A percentile compares a stretch with the other conserved stretches of the same genome.
These are phyloP conservation scores for Gavialis gangeticus DNA, from an alignment of 2,113 vertebrate species.

Conservation along the genomic window DNA sequence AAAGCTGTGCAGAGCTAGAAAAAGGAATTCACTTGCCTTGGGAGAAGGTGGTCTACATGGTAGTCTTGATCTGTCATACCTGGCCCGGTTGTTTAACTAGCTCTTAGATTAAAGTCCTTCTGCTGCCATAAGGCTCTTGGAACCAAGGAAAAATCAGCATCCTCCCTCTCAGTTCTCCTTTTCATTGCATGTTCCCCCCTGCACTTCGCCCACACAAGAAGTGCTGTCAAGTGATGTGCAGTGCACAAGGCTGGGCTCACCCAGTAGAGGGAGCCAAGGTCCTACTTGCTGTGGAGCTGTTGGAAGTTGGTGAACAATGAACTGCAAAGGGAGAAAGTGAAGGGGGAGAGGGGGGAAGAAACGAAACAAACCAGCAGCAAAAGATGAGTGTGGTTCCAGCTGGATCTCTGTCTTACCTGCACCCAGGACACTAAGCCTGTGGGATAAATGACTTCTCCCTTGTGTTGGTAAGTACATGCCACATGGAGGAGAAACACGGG, in stretches of 20 bases:
- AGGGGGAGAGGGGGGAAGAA: not conserved
- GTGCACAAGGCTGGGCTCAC: not conserved
- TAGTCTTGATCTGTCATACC: not conserved
- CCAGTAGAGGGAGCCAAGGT: constrained; percentile 69
- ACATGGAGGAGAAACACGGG: not conserved
- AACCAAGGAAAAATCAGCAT: not conserved
- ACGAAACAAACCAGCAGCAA: constrained; percentile 16
- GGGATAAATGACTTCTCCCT: not conserved
- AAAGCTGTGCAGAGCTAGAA: not conserved
- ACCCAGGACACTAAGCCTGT: not conserved
- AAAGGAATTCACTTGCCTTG: not conserved
- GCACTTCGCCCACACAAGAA: not conserved
- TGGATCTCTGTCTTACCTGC: not conserved
- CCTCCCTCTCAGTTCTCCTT: not conserved
- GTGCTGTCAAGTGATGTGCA: not conserved
- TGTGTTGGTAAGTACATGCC: not conserved
- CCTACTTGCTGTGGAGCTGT: constrained; percentile 20
- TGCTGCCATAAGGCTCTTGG: not conserved
- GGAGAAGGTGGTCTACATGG: not conserved
- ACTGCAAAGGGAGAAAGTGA: not conserved
- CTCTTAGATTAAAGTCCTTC: not conserved
- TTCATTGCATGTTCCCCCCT: not conserved
- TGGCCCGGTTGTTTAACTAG: not conserved
- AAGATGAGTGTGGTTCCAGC: constrained; percentile 7
- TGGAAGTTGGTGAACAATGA: not conserved